These are phyloP conservation scores for Hypothenemus hampei DNA, from an alignment of 1,140 invertebrate species.

Conservation along the genomic window DNA sequence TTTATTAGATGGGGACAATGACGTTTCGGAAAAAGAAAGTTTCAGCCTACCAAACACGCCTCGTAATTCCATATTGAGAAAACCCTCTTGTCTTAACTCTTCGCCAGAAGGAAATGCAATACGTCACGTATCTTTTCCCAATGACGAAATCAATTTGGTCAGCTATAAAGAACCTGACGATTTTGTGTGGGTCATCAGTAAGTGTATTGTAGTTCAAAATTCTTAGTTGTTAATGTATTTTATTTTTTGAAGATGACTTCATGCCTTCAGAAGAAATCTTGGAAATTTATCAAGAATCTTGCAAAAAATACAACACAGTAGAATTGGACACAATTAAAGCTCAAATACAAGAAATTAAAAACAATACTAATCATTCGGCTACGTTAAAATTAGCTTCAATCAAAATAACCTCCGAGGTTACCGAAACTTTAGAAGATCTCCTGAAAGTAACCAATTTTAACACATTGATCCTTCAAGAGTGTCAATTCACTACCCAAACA, in stretches of 20 bases:
- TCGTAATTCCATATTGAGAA: constrained; percentile 30
- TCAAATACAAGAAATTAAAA: constrained; percentile 36
- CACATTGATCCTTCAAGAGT: constrained; percentile 36
- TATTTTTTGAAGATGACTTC: constrained; percentile 20
- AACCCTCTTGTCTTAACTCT: constrained; percentile 15
- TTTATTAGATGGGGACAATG: neutral
- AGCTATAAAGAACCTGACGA: constrained; percentile 34
- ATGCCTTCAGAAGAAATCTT: constrained; percentile 35
- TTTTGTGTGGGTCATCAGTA: constrained; percentile 29
- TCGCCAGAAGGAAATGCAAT: constrained; percentile 1
- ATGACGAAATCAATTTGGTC: constrained; percentile 27
- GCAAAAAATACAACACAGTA: constrained; percentile 38
- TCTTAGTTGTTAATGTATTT: no score
- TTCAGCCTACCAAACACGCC: constrained; percentile 2
- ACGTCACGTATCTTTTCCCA: constrained; percentile 37
- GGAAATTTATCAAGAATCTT: constrained; percentile 35
- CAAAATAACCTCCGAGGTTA: constrained; percentile 38
- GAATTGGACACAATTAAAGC: constrained; percentile 38
- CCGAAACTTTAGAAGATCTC: constrained; percentile 41
- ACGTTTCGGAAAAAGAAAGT: constrained; percentile 8
- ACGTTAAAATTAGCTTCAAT: constrained; percentile 36
- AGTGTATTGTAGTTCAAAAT: constrained; percentile 15
- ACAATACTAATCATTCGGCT: constrained; percentile 40
- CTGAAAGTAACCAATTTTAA: constrained; percentile 39
- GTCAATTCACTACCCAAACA: constrained; percentile 36